A percentile compares a stretch with the other conserved stretches of the same genome.
phyloP scores from a whole-genome alignment of 2,888 invertebrate species.

The Antheraea yamamai region DNA sequence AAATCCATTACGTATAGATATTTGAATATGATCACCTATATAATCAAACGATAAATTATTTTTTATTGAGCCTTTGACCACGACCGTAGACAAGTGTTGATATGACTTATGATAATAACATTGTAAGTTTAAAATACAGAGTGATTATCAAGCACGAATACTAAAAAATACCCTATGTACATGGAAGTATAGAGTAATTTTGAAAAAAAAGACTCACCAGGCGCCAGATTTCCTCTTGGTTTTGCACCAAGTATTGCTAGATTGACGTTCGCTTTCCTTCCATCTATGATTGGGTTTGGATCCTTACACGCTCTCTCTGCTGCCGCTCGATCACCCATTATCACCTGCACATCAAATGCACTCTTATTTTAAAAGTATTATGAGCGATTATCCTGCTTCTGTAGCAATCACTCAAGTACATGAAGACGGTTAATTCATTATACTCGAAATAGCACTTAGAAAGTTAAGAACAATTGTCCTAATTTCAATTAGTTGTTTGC shows the following conservation, averaged over 20 bases:
- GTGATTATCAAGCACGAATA: not conserved
- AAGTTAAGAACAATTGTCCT: not conserved
- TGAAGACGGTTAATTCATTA: not conserved
- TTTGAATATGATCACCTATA: not conserved
- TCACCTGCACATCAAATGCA: constrained; percentile 87
- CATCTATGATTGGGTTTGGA: constrained; percentile 99
- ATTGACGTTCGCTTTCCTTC: constrained; percentile 98
- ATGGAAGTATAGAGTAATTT: not conserved
- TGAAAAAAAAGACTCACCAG: constrained; percentile 78
- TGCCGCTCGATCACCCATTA: constrained; percentile 97
- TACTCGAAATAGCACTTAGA: too few relatives aligned
- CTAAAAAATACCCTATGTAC: not conserved
- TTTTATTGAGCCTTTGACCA: not conserved
- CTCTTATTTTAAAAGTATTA: not conserved
- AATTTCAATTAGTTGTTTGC: not conserved
- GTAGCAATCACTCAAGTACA: not conserved
- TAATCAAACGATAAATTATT: not conserved
- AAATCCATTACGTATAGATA: not conserved
- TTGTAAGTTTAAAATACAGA: not conserved
- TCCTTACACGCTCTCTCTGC: constrained; percentile 98
- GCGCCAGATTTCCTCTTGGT: constrained; percentile 93
- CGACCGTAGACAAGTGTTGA: not conserved
- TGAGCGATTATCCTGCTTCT: not conserved
- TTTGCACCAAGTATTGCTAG: constrained; percentile 98
- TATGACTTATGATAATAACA: not conserved